Conservation (phyloP, 2,113 vertebrate genomes). For the Cottus gobio region DNA sequence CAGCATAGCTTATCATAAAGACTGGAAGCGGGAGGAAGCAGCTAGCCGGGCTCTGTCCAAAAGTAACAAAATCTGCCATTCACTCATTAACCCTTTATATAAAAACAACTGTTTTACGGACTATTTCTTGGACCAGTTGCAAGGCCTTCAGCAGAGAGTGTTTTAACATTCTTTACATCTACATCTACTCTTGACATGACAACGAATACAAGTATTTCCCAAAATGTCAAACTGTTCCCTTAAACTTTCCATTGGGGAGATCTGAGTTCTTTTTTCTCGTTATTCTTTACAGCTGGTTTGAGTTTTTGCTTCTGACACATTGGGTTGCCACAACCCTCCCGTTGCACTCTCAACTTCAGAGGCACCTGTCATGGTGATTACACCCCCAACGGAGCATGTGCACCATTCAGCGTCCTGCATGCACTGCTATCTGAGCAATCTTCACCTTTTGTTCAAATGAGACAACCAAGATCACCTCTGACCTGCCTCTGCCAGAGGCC, state of each 20-base stretch:
- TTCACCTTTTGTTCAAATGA: slow-evolving; percentile 39
- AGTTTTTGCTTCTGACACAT: slow-evolving; percentile 26
- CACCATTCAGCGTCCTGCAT: slow-evolving; percentile 44
- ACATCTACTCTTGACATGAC: neutral
- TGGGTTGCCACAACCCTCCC: slow-evolving; percentile 25
- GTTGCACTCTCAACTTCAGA: slow-evolving; percentile 35
- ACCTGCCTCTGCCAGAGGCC: slow-evolving; percentile 54
- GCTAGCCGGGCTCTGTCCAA: neutral
- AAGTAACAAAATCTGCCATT: neutral
- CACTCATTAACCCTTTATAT: slow-evolving; percentile 2
- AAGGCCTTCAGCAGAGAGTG: neutral
- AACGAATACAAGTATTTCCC: neutral
- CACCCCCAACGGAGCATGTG: slow-evolving; percentile 40
- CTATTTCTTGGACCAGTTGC: neutral
- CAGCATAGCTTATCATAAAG: slow-evolving; percentile 4
- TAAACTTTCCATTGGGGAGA: neutral
- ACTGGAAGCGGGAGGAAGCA: neutral
- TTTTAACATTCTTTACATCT: too few relatives aligned
- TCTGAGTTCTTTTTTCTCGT: neutral
- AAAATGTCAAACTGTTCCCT: slow-evolving; percentile 4
- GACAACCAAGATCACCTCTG: slow-evolving; percentile 54
- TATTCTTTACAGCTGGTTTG: slow-evolving; percentile 15
- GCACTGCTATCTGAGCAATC: slow-evolving; percentile 57
- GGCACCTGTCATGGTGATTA: slow-evolving; percentile 64
- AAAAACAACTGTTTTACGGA: neutral